These are phyloP conservation scores for Megaptera novaeangliae DNA, from an alignment of 2,113 vertebrate genomes.

Conservation along the genomic window DNA sequence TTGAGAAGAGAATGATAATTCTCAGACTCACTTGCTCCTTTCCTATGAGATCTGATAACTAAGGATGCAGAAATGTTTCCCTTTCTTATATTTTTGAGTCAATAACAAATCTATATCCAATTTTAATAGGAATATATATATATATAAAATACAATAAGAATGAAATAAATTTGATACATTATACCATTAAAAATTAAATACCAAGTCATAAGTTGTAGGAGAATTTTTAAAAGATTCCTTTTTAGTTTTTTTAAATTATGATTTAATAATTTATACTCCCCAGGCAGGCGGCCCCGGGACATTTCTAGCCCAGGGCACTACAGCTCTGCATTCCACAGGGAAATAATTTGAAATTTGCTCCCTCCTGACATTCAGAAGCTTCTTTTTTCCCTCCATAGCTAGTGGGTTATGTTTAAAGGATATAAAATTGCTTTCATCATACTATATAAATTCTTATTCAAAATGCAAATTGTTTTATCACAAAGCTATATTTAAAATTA, in stretches of 20 bases:
- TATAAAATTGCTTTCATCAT: background rate
- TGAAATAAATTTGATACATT: background rate
- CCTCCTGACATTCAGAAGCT: background rate
- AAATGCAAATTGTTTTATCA: background rate
- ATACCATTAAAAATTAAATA: constrained; percentile 9
- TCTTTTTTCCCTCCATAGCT: background rate
- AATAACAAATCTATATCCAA: background rate
- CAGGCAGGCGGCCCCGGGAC: background rate
- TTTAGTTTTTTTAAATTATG: constrained; percentile 35
- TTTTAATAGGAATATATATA: background rate
- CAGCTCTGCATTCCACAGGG: background rate
- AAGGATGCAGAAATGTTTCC: background rate
- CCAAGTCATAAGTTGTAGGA: background rate
- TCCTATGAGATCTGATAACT: background rate
- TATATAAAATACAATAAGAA: background rate
- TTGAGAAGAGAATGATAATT: background rate
- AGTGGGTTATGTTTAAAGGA: background rate
- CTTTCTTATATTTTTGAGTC: background rate
- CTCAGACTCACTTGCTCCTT: background rate
- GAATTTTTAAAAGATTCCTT: constrained; percentile 39
- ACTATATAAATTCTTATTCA: background rate
- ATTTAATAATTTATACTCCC: constrained; percentile 52
- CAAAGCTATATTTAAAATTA: constrained; percentile 14
- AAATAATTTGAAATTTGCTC: constrained; percentile 52
- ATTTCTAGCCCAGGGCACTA: background rate